Evolutionary conservation across 2,888 invertebrate genomes (phyloP), one percentile per base, ranked within the genome.

Genomic region (Drosophila formosana): DNA sequence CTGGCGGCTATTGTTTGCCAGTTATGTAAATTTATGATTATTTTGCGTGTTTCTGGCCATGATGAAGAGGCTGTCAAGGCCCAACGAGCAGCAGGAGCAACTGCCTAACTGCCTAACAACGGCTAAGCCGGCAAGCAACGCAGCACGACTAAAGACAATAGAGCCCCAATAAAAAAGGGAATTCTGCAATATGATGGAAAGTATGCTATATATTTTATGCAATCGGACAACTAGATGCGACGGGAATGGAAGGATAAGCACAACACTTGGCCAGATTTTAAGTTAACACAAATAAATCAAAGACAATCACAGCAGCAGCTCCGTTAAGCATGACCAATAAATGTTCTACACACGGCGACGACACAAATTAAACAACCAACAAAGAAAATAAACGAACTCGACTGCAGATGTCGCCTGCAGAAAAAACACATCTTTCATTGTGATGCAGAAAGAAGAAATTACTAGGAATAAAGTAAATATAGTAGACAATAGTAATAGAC

Each of bases 1-100:
- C 66, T 72, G 75, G 65, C 49, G 64, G 65, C 65, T 56, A 68
- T 75, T 75, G 75, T 71, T 67, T 57, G 62, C 55, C 45, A 56
- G 68, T 51, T 64, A 46, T 34, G 49, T 1, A 72, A 82, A 77
- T 82, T 80, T 80, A 80, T 80, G 80, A 75, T 78, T 75, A 78
- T 72, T 78, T 80, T 68, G 78, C 80, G 69, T 75, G 78, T 70
- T 80, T 60, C 62, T 70, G 72, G 67, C 69, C 65, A 55, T 55
- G 69, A 72, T 70, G 52, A 62, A 77, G 72, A 64, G 66, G 50
- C 57, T 65, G 74, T 66, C 70, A 64, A 18, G 18, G 32, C 28
- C 46, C 69, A 32, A 53, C 26, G 43, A 53, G 34, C 3, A 43
- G 43, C 8, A 53, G 5, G 5, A 41, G 45, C 51, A 28, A 23